Percentiles rank a stretch among this genome's conserved stretches.
These are phyloP conservation scores for Lacerta viridis DNA, from an alignment of 2,797 vertebrate genomes.

Conservation along the genomic window DNA sequence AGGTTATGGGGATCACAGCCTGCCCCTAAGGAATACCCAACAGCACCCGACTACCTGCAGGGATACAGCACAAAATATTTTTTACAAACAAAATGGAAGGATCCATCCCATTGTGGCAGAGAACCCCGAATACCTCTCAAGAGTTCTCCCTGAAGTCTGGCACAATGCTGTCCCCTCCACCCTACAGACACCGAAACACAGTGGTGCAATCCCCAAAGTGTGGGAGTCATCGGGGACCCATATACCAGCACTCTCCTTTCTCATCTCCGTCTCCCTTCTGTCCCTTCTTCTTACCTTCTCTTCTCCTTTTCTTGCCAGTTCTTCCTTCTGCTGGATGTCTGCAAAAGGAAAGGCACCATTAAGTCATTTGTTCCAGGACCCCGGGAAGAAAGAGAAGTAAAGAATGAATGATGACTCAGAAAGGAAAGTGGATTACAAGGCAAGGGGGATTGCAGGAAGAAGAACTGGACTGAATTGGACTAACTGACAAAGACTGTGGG, in stretches of 20 bases:
- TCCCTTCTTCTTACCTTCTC: slow-evolving; percentile 70
- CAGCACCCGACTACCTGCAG: slow-evolving; percentile 94
- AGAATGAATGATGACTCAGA: slow-evolving; percentile 56
- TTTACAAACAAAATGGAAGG: slow-evolving; percentile 95
- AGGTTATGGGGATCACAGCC: slow-evolving; percentile 98
- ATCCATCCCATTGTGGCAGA: slow-evolving; percentile 92
- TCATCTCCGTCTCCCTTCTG: slow-evolving; percentile 72
- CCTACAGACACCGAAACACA: slow-evolving; percentile 98
- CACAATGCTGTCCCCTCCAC: slow-evolving; percentile 93
- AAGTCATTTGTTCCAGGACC: slow-evolving; percentile 68
- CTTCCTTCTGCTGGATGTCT: slow-evolving; percentile 78
- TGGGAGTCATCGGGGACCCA: slow-evolving; percentile 66
- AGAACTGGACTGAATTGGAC: slow-evolving; percentile 52
- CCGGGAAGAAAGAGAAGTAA: slow-evolving; percentile 66
- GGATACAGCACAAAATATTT: slow-evolving; percentile 94
- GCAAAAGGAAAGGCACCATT: slow-evolving; percentile 68
- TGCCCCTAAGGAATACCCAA: slow-evolving; percentile 90
- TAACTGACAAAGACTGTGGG: slow-evolving; percentile 51
- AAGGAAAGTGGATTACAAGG: slow-evolving; percentile 58
- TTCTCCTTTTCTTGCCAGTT: slow-evolving; percentile 77
- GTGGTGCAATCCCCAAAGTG: slow-evolving; percentile 89
- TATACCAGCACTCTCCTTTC: slow-evolving; percentile 75
- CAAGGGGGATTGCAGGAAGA: not conserved
- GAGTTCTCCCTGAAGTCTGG: slow-evolving; percentile 95
- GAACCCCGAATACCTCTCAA: slow-evolving; percentile 94